Conservation (phyloP, 2,797 vertebrate species). For the Ficedula albicollis region DNA sequence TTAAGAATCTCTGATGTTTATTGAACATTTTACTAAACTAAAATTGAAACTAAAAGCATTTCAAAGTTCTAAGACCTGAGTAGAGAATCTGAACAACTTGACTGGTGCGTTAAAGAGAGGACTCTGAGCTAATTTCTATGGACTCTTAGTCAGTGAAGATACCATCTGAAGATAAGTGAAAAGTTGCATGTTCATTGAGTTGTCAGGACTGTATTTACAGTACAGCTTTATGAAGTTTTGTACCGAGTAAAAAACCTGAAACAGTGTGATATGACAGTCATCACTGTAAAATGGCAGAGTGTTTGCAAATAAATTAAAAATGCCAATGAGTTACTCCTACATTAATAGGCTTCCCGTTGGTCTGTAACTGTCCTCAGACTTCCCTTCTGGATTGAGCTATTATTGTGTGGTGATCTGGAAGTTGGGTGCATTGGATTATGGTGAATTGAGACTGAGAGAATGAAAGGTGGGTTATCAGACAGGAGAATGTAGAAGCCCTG, state of each 20-base stretch:
- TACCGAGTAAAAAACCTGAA: background rate
- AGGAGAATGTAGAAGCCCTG: background rate
- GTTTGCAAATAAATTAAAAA: background rate
- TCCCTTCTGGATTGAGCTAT: fast-evolving
- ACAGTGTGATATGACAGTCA: fast-evolving
- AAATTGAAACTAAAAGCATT: background rate
- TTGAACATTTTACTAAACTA: background rate
- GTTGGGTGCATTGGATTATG: background rate
- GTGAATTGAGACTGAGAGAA: background rate
- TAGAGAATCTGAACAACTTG: background rate
- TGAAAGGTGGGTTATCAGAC: background rate
- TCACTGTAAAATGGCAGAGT: background rate
- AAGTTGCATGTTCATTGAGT: background rate
- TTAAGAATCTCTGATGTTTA: background rate
- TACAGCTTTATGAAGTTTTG: background rate
- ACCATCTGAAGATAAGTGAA: background rate
- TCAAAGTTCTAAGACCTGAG: background rate
- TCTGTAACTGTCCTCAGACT: background rate
- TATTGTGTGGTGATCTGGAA: background rate
- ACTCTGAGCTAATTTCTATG: background rate
- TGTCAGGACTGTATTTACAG: background rate
- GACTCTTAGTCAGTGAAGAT: background rate
- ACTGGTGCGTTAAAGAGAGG: background rate
- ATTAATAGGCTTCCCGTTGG: background rate
- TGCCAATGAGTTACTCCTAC: background rate